These are phyloP conservation scores for Nomada ferruginata DNA, from an alignment of 2,888 invertebrate genomes.

Conservation along the genomic window DNA sequence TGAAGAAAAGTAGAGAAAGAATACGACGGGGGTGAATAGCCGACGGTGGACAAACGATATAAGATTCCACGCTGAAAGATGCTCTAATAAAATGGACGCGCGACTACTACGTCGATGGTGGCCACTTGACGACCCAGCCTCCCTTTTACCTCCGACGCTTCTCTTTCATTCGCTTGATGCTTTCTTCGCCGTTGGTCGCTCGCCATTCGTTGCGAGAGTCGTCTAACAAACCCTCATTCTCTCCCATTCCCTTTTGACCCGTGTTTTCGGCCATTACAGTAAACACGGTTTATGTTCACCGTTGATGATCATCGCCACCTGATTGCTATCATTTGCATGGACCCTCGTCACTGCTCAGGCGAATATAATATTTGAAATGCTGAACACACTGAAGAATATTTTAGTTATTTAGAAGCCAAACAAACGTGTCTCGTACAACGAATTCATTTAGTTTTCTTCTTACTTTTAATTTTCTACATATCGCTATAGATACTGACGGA, in stretches of 20 bases:
- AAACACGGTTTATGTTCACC: constrained; percentile 72
- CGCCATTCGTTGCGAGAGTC: constrained; percentile 43
- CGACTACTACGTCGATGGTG: constrained; percentile 70
- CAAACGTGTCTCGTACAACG: neutral
- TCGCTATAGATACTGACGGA: too few relatives aligned
- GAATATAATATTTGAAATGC: neutral
- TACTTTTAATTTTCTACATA: too few relatives aligned
- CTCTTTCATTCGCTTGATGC: constrained; percentile 61
- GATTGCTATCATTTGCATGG: constrained; percentile 46
- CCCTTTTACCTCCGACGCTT: constrained; percentile 64
- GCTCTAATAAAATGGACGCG: constrained; percentile 81
- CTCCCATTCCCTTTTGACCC: constrained; percentile 42
- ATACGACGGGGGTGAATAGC: constrained; percentile 68
- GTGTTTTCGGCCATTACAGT: constrained; percentile 65
- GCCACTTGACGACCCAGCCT: constrained; percentile 76
- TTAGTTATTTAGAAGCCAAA: neutral
- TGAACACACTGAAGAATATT: neutral
- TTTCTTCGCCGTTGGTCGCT: constrained; percentile 34
- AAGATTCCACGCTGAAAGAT: constrained; percentile 80
- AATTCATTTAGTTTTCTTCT: too few relatives aligned
- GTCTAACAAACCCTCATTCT: constrained; percentile 46
- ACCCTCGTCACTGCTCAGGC: constrained; percentile 16
- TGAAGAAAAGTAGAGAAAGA: constrained; percentile 33
- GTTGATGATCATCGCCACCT: constrained; percentile 56
- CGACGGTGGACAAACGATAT: constrained; percentile 79